These are phyloP conservation scores for Poeciliopsis presidionis DNA, from an alignment of 2,797 vertebrate genomes.

Conservation along the genomic window DNA sequence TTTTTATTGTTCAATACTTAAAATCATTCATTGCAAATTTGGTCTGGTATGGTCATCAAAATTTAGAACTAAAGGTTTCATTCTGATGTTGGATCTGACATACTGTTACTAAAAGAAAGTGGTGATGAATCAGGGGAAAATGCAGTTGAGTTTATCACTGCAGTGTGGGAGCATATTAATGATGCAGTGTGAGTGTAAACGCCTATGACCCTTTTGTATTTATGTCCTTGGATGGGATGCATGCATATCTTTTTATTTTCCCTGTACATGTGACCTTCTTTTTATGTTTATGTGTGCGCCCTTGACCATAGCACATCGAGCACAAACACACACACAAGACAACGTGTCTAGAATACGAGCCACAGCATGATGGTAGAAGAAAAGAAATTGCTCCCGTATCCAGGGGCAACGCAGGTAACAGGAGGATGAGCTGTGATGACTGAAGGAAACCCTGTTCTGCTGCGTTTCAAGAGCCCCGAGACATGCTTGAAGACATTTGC, in stretches of 20 bases:
- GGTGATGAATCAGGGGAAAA: not conserved
- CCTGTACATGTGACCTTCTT: not conserved
- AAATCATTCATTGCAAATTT: not conserved
- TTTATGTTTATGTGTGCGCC: conserved; percentile 2
- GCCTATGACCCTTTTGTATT: not conserved
- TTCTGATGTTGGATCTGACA: not conserved
- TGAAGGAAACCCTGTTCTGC: conserved; percentile 13
- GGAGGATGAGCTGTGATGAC: conserved; percentile 26
- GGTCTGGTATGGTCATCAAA: not conserved
- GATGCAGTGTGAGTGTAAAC: not conserved
- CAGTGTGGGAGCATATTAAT: not conserved
- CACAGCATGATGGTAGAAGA: conserved; percentile 31
- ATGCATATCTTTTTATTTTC: not conserved
- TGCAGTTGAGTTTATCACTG: not conserved
- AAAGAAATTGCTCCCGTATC: conserved; percentile 45
- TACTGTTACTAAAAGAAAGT: not conserved
- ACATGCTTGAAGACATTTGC: conserved; percentile 25
- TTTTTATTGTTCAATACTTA: not conserved
- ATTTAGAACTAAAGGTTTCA: not conserved
- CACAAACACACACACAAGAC: not conserved
- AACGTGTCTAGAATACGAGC: conserved; percentile 59
- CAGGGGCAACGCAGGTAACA: conserved; percentile 66
- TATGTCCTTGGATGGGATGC: not conserved
- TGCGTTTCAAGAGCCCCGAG: conserved; percentile 3
- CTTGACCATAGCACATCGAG: conserved; percentile 8